Conservation (phyloP, 2,797 vertebrate species). For the Ibycter americanus region DNA sequence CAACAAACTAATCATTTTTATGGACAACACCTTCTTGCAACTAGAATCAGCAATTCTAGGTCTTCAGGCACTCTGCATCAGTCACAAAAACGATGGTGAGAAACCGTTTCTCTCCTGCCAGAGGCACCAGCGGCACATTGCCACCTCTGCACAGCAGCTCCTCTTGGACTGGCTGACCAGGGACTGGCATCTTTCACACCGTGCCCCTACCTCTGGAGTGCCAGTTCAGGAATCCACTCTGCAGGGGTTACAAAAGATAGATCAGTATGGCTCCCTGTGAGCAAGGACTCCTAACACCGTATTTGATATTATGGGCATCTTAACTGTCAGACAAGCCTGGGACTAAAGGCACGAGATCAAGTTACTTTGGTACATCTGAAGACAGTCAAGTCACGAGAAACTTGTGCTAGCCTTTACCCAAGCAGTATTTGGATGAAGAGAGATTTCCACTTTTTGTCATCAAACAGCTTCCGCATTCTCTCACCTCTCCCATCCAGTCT, state of each 20-base stretch:
- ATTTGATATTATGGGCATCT: not conserved
- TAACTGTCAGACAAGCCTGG: not conserved
- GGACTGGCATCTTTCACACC: not conserved
- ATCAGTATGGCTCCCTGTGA: not conserved
- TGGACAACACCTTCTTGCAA: not conserved
- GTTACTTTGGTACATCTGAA: not conserved
- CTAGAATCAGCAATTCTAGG: not conserved
- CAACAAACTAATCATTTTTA: not conserved
- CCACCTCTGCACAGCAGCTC: not conserved
- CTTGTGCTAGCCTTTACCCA: not conserved
- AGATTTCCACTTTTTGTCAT: not conserved
- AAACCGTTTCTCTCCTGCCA: not conserved
- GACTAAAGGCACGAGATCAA: not conserved
- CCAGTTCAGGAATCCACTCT: not conserved
- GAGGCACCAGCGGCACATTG: not conserved
- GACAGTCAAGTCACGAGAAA: accelerated
- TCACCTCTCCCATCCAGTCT: not conserved
- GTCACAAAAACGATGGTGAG: not conserved
- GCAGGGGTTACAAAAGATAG: not conserved
- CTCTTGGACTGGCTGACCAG: not conserved
- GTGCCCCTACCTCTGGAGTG: not conserved
- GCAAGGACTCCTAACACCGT: not conserved
- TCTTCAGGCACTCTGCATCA: not conserved
- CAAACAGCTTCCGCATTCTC: not conserved
- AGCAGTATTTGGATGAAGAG: not conserved